Conservation (phyloP, 2,113 vertebrate genomes). For the Phaethon lepturus region DNA sequence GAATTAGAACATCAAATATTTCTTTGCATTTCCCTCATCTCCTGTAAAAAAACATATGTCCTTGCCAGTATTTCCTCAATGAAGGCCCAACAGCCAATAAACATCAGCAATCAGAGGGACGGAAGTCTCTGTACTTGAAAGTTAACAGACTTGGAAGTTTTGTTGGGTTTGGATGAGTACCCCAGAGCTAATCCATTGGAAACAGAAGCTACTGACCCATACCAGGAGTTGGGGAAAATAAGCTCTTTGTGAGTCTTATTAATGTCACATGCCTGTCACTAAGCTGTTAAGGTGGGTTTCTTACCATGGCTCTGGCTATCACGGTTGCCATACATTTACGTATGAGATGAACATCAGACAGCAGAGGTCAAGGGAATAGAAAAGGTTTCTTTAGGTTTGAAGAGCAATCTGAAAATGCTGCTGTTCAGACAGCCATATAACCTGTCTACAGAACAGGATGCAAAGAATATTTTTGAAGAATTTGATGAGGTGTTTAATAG, state of each 20-base stretch:
- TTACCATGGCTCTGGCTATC: background rate
- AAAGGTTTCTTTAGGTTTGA: conserved; percentile 22
- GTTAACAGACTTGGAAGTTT: conserved; percentile 16
- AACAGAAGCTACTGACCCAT: conserved; percentile 32
- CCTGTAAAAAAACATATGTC: background rate
- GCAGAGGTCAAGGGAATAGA: background rate
- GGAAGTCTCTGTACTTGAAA: background rate
- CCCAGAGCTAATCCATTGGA: background rate
- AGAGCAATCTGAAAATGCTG: conserved; percentile 19
- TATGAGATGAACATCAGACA: background rate
- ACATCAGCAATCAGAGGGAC: background rate
- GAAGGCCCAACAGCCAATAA: conserved; percentile 31
- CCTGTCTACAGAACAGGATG: conserved; percentile 63
- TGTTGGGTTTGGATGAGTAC: background rate
- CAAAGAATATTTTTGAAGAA: conserved; percentile 61
- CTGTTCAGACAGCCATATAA: conserved; percentile 39
- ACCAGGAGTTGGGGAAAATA: background rate
- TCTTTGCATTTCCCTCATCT: conserved; percentile 20
- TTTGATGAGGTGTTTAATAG: conserved; percentile 72
- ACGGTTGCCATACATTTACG: background rate
- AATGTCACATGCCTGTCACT: background rate
- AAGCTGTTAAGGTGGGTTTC: background rate
- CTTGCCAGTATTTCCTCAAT: background rate
- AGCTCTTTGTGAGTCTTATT: background rate
- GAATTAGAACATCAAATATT: conserved; percentile 3